Evolutionary conservation across 2,888 invertebrate species (phyloP), one percentile per base, ranked within the genome.

Genomic region (Girardia tigrina): DNA sequence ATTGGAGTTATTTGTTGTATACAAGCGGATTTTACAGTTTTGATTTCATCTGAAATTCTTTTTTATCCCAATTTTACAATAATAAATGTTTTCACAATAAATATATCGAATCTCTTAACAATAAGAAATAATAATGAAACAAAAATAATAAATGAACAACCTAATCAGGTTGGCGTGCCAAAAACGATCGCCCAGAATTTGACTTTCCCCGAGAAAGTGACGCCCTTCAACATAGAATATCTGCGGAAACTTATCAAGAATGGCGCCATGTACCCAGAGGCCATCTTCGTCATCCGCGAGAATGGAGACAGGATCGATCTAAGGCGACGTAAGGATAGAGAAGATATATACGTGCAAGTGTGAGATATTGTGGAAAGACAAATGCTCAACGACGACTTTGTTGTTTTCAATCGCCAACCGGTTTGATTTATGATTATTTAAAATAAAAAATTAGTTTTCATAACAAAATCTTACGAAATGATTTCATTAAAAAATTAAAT

Each of bases 351-450:
- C 88, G 86, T 97, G 78, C 94, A 95, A 83, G 92, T 91, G 83
- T 94, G 94, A 56, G 94, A 94, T 83, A 91, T 86, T 82, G 94
- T 98, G 0, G 98, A 99, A 83, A 86, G 98, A 42, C 98, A 99
- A 85, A 90, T 99, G 83, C 89, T 94, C 78, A 97, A 98, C 84
- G 95, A 94, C 77, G 98, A 99, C 86, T 88, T 94, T 78, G 92
- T 99, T 23, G 94, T 99, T 79, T 99, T 99, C 88, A 99, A 99
- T 86, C 90, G 98, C 79, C 98, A 99, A 84, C 98, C 98, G n/a
- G n/a, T n/a, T n/a, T n/a, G n/a, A n/a, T n/a, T n/a, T n/a, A n/a
- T n/a, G n/a, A n/a, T n/a, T n/a, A n/a, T n/a, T n/a, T n/a, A n/a
- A n/a, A n/a, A n/a, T n/a, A n/a, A n/a, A n/a, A n/a, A n/a, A n/a